phyloP scores from a whole-genome alignment of 2,113 vertebrate genomes.

The Oenanthe oenanthe region DNA sequence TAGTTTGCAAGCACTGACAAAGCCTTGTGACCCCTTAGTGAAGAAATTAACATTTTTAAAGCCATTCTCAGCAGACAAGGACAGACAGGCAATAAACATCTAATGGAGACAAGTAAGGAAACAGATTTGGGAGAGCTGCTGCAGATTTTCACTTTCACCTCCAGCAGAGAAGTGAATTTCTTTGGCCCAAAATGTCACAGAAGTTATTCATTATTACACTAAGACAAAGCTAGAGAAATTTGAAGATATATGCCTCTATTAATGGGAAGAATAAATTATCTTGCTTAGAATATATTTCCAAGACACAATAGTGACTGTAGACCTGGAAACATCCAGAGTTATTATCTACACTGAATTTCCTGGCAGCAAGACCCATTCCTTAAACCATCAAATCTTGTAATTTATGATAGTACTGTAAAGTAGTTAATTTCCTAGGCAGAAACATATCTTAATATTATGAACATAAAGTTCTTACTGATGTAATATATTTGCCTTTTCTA shows the following conservation, averaged over 20 bases:
- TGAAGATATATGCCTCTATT: not conserved
- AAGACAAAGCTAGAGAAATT: not conserved
- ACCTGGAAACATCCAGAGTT: not conserved
- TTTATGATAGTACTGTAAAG: constrained; percentile 17
- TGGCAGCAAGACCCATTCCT: not conserved
- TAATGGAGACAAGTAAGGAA: not conserved
- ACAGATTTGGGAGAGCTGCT: not conserved
- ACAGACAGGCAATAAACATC: not conserved
- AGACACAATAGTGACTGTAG: not conserved
- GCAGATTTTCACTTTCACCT: not conserved
- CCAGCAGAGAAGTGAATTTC: not conserved
- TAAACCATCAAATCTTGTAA: constrained; percentile 4
- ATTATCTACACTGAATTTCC: not conserved
- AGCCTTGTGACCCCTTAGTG: not conserved
- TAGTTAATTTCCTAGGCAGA: constrained; percentile 28
- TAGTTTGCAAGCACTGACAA: not conserved
- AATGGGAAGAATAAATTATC: not conserved
- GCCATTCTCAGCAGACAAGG: not conserved
- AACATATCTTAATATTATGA: constrained; percentile 66
- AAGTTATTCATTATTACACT: not conserved
- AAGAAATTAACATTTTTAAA: not conserved
- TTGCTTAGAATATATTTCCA: not conserved
- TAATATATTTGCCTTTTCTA: constrained; percentile 56
- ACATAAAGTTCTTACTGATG: constrained; percentile 5
- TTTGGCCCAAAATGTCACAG: not conserved